phyloP scores from a whole-genome alignment of 2,888 invertebrate genomes.

The Luperina testacea region DNA sequence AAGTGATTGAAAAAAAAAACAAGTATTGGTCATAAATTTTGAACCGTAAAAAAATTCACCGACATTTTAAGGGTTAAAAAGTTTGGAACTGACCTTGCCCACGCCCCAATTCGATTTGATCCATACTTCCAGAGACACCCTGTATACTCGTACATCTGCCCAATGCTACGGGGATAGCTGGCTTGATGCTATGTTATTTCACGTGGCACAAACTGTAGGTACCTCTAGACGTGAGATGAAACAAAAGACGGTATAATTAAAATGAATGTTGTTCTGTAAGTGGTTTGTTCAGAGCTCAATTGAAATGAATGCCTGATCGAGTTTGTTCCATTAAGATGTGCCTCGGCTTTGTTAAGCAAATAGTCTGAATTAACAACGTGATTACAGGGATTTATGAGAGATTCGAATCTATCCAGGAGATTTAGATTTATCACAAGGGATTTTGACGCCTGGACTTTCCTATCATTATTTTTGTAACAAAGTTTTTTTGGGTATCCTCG shows the following conservation, averaged over 20 bases:
- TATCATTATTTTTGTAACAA: background rate
- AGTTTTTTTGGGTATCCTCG: background rate
- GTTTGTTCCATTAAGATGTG: conserved; percentile 46
- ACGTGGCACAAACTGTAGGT: too few relatives aligned
- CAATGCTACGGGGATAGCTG: too few relatives aligned
- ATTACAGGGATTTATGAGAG: conserved; percentile 36
- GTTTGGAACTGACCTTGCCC: too few relatives aligned
- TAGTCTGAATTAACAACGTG: conserved; percentile 19
- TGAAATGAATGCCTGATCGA: conserved; percentile 54
- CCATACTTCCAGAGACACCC: too few relatives aligned
- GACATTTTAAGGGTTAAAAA: too few relatives aligned
- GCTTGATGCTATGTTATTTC: background rate
- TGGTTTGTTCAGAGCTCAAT: conserved; percentile 47
- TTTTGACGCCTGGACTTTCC: background rate
- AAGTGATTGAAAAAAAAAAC: too few relatives aligned
- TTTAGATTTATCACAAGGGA: background rate
- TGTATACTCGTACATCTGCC: too few relatives aligned
- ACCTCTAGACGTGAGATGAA: conserved; percentile 5
- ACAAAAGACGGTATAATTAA: conserved; percentile 25
- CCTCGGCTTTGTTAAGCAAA: conserved; percentile 35
- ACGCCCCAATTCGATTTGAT: too few relatives aligned
- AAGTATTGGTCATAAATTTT: too few relatives aligned
- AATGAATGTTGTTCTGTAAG: conserved; percentile 40
- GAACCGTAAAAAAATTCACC: too few relatives aligned
- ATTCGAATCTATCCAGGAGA: conserved; percentile 11